A percentile compares a stretch with the other conserved stretches of the same genome.
phyloP scores from a whole-genome alignment of 2,113 vertebrate species.

The Egretta garzetta region DNA sequence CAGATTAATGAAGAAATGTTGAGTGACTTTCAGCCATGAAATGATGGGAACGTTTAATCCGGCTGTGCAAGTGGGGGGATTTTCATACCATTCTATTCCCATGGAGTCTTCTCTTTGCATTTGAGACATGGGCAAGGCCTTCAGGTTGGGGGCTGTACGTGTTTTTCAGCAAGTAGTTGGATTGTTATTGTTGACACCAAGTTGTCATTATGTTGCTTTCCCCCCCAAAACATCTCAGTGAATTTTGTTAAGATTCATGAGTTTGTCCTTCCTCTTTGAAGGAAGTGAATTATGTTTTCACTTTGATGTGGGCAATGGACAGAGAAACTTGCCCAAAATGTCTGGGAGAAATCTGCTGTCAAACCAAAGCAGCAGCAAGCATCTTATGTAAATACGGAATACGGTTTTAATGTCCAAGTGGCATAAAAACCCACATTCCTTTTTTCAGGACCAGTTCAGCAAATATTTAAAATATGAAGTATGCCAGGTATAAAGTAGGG shows the following conservation, averaged over 20 bases:
- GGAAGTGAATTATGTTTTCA: background rate
- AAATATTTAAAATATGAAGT: background rate
- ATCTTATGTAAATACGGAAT: background rate
- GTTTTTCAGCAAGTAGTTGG: background rate
- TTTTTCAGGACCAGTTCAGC: background rate
- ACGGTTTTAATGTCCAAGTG: background rate
- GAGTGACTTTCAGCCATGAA: background rate
- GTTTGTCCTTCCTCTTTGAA: background rate
- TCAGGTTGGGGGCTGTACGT: accelerated
- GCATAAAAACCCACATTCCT: background rate
- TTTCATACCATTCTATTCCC: background rate
- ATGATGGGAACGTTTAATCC: background rate
- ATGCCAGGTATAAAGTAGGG: background rate
- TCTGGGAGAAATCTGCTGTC: background rate
- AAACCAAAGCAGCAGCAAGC: background rate
- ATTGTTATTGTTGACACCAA: background rate
- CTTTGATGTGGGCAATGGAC: background rate
- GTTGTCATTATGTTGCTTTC: background rate
- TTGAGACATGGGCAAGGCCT: background rate
- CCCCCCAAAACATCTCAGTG: background rate
- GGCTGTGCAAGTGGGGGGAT: background rate
- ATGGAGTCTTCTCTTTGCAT: background rate
- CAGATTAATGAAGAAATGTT: background rate
- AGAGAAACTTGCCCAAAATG: background rate
- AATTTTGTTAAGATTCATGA: background rate